Base-by-base conservation (phyloP, 2,113 vertebrate species). In the Seriola rivoliana region DNA sequence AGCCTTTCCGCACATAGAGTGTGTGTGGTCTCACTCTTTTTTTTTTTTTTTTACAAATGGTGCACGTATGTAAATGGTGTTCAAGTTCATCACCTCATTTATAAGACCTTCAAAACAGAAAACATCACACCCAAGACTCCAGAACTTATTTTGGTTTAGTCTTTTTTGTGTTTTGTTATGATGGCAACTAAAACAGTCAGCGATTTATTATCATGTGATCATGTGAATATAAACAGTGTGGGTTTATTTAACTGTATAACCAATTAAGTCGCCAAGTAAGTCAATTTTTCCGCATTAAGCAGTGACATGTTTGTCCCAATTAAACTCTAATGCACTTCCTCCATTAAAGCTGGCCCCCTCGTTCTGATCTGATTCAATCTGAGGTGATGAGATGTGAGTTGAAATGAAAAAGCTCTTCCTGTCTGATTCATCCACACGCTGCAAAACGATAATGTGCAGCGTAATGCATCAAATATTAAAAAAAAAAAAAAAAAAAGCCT, bases 401-500 rank as follows among this genome's bases (percentile, higher is more conserved):
- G 89, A 91, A 92, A 91, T 91, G 73, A 87, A 92, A 93, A 91
- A 85, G 90, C 84, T 87, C 86, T 64, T 34, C 86, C 76, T 83
- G 84, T 89, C 92, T 87, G 67, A 73, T 87, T 82, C 78, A 82
- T 77, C 69, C 77, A 42, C 77, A 62, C 11, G 14, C 67, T 64
- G 70, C 23, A 32, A 74, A 84, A 89, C 44, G 77, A 81, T 90
- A 87, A 90, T 88, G 89, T 70, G 86, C 76, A 58, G 58, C 1
- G 7, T 52, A 42, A 81, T 91, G 59, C 85, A 92, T 92, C 80
- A 92, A 89, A 88, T 80, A 92, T 91, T 71, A 2, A 25, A 25
- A 25, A 25, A 25, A 25, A 25, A 25, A 68, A 29, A 29, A 29
- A 29, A 29, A 88, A 84, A 84, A 66, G 80, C 81, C 48, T 36